phyloP scores from a whole-genome alignment of 2,113 vertebrate species.

The Proterorhinus semilunaris region DNA sequence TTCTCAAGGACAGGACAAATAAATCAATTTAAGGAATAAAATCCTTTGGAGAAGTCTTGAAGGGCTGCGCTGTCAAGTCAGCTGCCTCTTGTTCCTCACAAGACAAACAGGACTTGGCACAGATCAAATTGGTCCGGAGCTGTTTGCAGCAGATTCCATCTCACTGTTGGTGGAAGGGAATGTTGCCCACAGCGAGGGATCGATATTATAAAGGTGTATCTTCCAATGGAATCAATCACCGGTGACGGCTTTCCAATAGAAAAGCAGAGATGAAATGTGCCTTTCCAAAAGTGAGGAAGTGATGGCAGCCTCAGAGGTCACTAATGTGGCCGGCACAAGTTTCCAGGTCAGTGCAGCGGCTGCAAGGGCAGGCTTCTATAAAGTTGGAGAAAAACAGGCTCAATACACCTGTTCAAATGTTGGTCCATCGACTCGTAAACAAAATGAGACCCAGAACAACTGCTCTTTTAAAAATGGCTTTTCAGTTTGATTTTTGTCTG shows the following conservation, averaged over 20 bases:
- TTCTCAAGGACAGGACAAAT: too few species aligned
- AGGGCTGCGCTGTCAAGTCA: slow-evolving; percentile 39
- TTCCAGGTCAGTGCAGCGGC: slow-evolving; percentile 26
- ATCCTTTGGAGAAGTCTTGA: not conserved
- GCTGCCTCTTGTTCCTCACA: slow-evolving; percentile 45
- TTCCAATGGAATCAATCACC: slow-evolving; percentile 69
- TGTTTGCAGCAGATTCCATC: slow-evolving; percentile 58
- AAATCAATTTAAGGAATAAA: too few species aligned
- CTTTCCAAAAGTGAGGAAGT: slow-evolving; percentile 37
- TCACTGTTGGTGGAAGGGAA: slow-evolving; percentile 51
- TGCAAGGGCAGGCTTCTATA: not conserved
- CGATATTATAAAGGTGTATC: slow-evolving; percentile 69
- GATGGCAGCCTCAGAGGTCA: slow-evolving; percentile 29
- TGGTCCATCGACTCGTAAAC: too few species aligned
- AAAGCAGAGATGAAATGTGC: slow-evolving; percentile 51
- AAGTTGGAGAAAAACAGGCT: not conserved
- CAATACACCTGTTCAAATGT: not conserved
- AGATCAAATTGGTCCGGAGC: slow-evolving; percentile 56
- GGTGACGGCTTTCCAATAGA: slow-evolving; percentile 55
- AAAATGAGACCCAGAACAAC: too few species aligned
- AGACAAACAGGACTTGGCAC: slow-evolving; percentile 55
- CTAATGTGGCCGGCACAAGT: slow-evolving; percentile 24
- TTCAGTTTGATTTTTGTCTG: too few species aligned
- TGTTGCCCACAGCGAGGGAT: slow-evolving; percentile 54
- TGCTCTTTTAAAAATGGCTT: too few species aligned